phyloP scores from a whole-genome alignment of 2,888 invertebrate genomes.

The Halocaridina rubra region DNA sequence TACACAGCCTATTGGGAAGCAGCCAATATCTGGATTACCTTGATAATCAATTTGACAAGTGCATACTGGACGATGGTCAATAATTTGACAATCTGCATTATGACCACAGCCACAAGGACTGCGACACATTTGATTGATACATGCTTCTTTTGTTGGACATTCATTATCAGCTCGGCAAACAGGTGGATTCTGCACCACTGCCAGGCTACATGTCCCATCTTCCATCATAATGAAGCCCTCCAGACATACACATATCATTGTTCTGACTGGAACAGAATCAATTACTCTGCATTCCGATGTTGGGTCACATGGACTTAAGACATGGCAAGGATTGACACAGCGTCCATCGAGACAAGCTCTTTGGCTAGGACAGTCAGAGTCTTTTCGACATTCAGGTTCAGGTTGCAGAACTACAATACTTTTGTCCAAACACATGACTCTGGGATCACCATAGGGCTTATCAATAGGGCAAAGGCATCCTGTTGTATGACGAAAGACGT shows the following conservation, averaged over 20 bases:
- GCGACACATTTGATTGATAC: slow-evolving; percentile 86
- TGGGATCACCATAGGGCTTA: slow-evolving; percentile 86
- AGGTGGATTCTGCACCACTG: slow-evolving; percentile 67
- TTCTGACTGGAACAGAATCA: slow-evolving; percentile 65
- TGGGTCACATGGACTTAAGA: slow-evolving; percentile 69
- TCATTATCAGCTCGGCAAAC: slow-evolving; percentile 85
- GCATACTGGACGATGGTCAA: slow-evolving; percentile 87
- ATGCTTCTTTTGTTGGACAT: slow-evolving; percentile 82
- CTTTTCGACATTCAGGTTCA: slow-evolving; percentile 70
- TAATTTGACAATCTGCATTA: slow-evolving; percentile 84
- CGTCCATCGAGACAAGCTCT: slow-evolving; percentile 65
- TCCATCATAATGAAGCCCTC: slow-evolving; percentile 64
- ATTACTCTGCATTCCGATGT: slow-evolving; percentile 71
- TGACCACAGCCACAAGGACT: slow-evolving; percentile 89
- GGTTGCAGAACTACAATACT: slow-evolving; percentile 76
- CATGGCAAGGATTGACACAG: slow-evolving; percentile 66
- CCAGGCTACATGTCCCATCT: slow-evolving; percentile 64
- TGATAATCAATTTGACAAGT: slow-evolving; percentile 86
- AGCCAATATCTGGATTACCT: slow-evolving; percentile 86
- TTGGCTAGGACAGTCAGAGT: slow-evolving; percentile 65
- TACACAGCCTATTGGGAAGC: slow-evolving; percentile 84
- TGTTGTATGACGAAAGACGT: slow-evolving; percentile 84
- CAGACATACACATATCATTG: slow-evolving; percentile 65
- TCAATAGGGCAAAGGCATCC: slow-evolving; percentile 85
- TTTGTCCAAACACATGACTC: slow-evolving; percentile 79